These are phyloP conservation scores for Hippocampus zosterae DNA, from an alignment of 2,113 vertebrate genomes.

Conservation along the genomic window DNA sequence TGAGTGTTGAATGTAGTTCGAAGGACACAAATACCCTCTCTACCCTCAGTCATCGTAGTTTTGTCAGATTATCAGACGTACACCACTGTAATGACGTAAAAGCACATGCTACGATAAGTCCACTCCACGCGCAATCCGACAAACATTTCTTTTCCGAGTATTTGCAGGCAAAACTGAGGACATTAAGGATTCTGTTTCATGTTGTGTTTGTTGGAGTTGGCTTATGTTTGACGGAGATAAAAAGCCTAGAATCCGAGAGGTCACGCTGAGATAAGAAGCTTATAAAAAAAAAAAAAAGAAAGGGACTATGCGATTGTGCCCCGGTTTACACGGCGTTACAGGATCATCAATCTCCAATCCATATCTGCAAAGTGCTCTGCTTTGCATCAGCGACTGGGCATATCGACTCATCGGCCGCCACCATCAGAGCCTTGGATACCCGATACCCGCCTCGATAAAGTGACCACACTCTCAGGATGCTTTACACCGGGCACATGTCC, in stretches of 20 bases:
- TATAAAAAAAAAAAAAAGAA: constrained; percentile 22
- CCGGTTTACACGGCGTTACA: constrained; percentile 60
- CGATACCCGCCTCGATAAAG: constrained; percentile 64
- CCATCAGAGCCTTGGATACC: constrained; percentile 57
- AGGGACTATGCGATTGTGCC: constrained; percentile 49
- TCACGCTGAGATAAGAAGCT: constrained; percentile 28
- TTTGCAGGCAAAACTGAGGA: constrained; percentile 47
- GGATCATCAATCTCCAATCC: constrained; percentile 71
- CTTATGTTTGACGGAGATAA: constrained; percentile 57
- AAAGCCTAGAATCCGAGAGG: constrained; percentile 36
- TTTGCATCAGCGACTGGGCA: constrained; percentile 70
- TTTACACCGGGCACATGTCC: constrained; percentile 59
- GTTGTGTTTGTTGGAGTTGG: constrained; percentile 58
- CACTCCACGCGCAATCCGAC: constrained; percentile 24
- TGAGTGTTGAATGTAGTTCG: not conserved
- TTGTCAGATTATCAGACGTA: not conserved
- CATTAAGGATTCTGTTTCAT: constrained; percentile 67
- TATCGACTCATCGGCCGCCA: constrained; percentile 64
- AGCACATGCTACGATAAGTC: constrained; percentile 31
- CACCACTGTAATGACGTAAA: not conserved
- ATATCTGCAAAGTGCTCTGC: constrained; percentile 72
- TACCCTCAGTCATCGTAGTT: not conserved
- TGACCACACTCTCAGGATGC: constrained; percentile 70
- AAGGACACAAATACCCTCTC: not conserved
- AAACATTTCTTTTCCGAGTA: constrained; percentile 31